phyloP scores from a whole-genome alignment of 2,797 vertebrate genomes.

The Silurus aristotelis region DNA sequence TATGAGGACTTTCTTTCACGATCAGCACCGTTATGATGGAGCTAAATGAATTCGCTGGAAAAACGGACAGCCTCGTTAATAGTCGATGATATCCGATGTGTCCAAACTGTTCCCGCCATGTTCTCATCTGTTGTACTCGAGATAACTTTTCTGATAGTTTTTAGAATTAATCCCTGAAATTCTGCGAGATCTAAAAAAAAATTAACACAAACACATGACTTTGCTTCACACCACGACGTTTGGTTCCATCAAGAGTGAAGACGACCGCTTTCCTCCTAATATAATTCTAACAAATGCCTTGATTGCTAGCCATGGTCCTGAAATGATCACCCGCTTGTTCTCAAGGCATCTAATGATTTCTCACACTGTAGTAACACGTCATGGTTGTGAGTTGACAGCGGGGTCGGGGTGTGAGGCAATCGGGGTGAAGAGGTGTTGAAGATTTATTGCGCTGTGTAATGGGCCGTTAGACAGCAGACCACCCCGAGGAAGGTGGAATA shows the following conservation, averaged over 20 bases:
- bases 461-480: constrained; percentile 46
- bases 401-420: constrained; percentile 32
- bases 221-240: not conserved
- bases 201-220: too few relatives aligned
- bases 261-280: not conserved
- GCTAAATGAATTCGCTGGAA: not conserved
- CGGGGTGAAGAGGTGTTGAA: constrained; percentile 8
- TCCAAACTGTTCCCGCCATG: not conserved
- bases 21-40: not conserved
- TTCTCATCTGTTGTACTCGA: too few relatives aligned
- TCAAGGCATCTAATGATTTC: constrained; percentile 24
- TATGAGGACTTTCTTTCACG: not conserved
- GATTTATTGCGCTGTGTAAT: constrained; percentile 50
- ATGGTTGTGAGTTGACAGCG: constrained; percentile 8
- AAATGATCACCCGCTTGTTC: not conserved
- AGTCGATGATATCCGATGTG: not conserved
- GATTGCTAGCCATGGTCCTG: not conserved
- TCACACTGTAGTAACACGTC: not conserved
- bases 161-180: not conserved
- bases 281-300: not conserved
- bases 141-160: not conserved
- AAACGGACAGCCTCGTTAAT: not conserved
- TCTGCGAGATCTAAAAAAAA: too few relatives aligned
- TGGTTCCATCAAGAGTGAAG: constrained; percentile 1
- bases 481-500: constrained; percentile 46